Evolutionary conservation across 2,888 invertebrate species (phyloP).

Genomic region (Drosophila phalerata): DNA sequence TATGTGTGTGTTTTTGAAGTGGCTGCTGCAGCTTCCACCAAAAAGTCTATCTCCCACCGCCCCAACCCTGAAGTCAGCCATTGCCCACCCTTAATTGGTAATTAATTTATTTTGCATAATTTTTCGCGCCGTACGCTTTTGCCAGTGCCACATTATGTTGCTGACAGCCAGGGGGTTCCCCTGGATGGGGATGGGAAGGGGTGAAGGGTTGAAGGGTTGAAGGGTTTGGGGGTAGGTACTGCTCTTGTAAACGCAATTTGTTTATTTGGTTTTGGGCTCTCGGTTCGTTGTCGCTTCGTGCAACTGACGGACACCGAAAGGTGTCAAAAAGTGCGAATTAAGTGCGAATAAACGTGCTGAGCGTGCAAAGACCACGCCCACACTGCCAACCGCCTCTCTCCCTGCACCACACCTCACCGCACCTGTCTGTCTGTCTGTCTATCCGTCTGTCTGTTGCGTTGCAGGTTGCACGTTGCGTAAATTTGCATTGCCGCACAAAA

Average conservation of each 20-base stretch:
- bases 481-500: constrained; percentile 71
- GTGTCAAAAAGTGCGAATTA: constrained; percentile 80
- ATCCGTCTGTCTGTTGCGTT: constrained; percentile 33
- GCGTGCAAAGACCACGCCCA: constrained; percentile 66
- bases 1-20: constrained; percentile 28
- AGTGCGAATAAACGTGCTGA: constrained; percentile 81
- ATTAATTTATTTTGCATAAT: constrained; percentile 85
- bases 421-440: constrained; percentile 24
- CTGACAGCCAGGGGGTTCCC: constrained; percentile 51
- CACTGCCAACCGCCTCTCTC: background rate
- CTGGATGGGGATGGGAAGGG: no score
- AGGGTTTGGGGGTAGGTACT: no score
- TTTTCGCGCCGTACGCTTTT: constrained; percentile 60
- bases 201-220: background rate
- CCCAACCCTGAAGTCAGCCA: constrained; percentile 2
- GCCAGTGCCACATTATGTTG: constrained; percentile 68
- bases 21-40: constrained; percentile 25
- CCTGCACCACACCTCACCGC: background rate
- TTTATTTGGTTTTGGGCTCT: constrained; percentile 69
- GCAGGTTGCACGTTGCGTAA: constrained; percentile 48
- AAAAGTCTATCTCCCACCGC: background rate
- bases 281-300: constrained; percentile 35
- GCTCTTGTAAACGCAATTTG: constrained; percentile 35
- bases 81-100: constrained; percentile 81
- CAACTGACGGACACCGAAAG: constrained; percentile 62